phyloP scores from a whole-genome alignment of 2,113 vertebrate species.

The Cyprinodon variegatus region DNA sequence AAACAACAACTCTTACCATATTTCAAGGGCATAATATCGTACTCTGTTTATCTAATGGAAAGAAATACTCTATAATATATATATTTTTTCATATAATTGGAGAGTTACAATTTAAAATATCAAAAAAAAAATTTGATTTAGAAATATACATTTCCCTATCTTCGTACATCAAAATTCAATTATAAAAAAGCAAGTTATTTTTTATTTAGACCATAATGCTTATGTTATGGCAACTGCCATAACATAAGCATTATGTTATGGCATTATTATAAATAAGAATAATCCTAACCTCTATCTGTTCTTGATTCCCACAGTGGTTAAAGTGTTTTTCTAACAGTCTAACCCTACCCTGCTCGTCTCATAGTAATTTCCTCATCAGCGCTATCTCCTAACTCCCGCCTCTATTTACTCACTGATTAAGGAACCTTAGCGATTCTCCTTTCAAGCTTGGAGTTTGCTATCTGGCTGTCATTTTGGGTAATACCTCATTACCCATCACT shows the following conservation, averaged over 20 bases:
- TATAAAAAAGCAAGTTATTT: not conserved
- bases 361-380: constrained; percentile 57
- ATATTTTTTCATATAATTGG: no score
- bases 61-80: no score
- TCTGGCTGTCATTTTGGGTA: constrained; percentile 49
- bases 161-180: no score
- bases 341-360: constrained; percentile 37
- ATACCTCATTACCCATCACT: constrained; percentile 41
- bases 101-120: no score
- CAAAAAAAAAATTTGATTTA: no score
- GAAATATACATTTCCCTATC: no score
- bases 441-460: constrained; percentile 47
- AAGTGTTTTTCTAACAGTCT: constrained; percentile 40
- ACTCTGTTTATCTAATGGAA: no score
- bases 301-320: constrained; percentile 25
- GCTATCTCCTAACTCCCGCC: constrained; percentile 45
- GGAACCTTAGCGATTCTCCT: constrained; percentile 43
- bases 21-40: no score
- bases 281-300: constrained; percentile 14
- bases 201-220: not conserved
- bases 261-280: not conserved
- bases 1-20: no score
- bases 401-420: constrained; percentile 61
- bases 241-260: no score
- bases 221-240: not conserved